Conservation (phyloP, 2,797 vertebrate genomes). For the Ispidina picta region DNA sequence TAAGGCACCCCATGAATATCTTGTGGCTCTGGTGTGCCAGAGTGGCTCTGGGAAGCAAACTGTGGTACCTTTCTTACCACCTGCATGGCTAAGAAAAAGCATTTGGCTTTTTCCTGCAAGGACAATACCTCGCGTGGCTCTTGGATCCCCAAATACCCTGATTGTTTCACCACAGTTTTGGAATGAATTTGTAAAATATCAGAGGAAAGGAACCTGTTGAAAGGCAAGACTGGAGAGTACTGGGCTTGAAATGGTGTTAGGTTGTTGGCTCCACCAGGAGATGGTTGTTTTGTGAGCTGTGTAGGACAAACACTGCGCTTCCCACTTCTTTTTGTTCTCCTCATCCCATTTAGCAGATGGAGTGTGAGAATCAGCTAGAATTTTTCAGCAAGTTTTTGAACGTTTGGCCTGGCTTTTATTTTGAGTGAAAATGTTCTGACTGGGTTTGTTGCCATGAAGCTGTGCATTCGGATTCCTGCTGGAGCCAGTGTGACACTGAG, state of each 20-base stretch:
- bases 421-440: constrained; percentile 60
- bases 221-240: not conserved
- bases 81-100: not conserved
- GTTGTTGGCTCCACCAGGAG: not conserved
- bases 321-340: constrained; percentile 39
- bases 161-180: not conserved
- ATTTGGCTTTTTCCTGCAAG: not conserved
- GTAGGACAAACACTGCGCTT: constrained; percentile 21
- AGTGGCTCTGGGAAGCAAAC: not conserved
- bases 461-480: not conserved
- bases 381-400: constrained; percentile 40
- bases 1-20: not conserved
- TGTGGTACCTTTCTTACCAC: not conserved
- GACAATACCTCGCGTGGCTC: not conserved
- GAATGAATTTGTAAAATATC: not conserved
- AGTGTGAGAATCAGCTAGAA: constrained; percentile 37
- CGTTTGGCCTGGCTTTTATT: constrained; percentile 59
- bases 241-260: not conserved
- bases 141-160: not conserved
- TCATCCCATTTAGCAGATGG: constrained; percentile 43
- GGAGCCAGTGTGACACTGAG: constrained; percentile 57
- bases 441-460: not conserved
- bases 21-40: not conserved
- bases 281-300: constrained; percentile 20
- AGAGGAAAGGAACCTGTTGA: not conserved